Evolutionary conservation across 2,888 invertebrate genomes (phyloP), one percentile per base, ranked within the genome.

Genomic region (Caenorhabditis sinica): DNA sequence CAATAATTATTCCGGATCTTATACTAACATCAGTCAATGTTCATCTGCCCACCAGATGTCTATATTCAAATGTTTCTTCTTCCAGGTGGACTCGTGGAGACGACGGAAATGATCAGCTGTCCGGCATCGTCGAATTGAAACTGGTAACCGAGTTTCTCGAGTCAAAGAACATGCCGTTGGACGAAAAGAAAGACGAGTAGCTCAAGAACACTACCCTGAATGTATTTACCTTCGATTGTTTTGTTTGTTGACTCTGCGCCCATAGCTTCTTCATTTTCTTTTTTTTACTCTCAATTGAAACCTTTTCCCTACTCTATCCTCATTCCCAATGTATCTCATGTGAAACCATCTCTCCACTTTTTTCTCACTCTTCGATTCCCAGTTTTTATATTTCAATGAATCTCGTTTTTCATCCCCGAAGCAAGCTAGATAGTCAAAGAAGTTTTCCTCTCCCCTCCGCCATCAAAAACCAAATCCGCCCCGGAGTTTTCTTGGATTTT

Each of bases 41-140:
- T 30, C 58, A 72, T 49, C 45, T 80, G 53, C 49, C 68, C 6
- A 51, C 33, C 49, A 66, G 58, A 73, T 73, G 66, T 23, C 33
- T n/a, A 15, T 40, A 40, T 53, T 53, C 23, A 23, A 49, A 43
- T 33, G 33, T 60, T 58, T 45, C n/a, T 33, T 15, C 17, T 69
- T 83, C 30, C 69, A 86, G 86, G 51, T 84, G 79, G 79, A 83
- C 86, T 11, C 83, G 88, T 40, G 75, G 86, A 15, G 87, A 87
- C 30, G 89, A 89, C 40, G 88, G 87, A 28, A 87, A 85, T 33
- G 89, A 89, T 81, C 86, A 86, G 82, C 75, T 89, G 68, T 60
- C 80, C n/a, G 74, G 86, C 17, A 82, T 82, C 43, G 86, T 89
- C 36, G 90, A 89, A 28, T 65, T 82, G 30, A 73, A 83, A 60